Percentiles rank a stretch among this genome's conserved stretches.
Evolutionary conservation across 2,113 vertebrate species (phyloP).

Genomic region (Pholis gunnellus): DNA sequence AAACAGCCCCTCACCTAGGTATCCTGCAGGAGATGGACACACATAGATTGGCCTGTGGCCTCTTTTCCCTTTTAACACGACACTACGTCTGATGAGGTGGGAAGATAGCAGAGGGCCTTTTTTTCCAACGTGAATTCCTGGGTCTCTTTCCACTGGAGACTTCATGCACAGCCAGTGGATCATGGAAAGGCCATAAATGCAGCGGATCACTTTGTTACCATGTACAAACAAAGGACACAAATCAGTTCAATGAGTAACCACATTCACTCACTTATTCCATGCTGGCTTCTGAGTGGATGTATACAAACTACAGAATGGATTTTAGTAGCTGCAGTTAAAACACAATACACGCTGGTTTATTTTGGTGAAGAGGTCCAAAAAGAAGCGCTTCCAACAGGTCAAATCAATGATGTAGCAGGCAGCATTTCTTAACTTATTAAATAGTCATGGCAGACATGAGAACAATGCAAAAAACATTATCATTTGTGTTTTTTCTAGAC

Average conservation of each 20-base stretch:
- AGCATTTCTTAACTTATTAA: slow-evolving; percentile 2
- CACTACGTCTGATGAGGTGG: slow-evolving; percentile 74
- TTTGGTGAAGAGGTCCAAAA: slow-evolving; percentile 1
- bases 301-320: slow-evolving; percentile 44
- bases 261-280: slow-evolving; percentile 55
- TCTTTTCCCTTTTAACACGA: slow-evolving; percentile 60
- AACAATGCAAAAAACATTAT: neutral
- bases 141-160: slow-evolving; percentile 80
- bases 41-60: slow-evolving; percentile 16
- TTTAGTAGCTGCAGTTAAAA: slow-evolving; percentile 3
- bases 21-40: slow-evolving; percentile 11
- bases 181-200: slow-evolving; percentile 82
- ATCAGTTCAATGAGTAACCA: slow-evolving; percentile 79
- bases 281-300: slow-evolving; percentile 35
- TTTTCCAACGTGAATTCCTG: slow-evolving; percentile 75
- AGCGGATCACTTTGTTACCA: slow-evolving; percentile 67
- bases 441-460: slow-evolving; percentile 13
- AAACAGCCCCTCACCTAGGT: neutral
- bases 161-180: slow-evolving; percentile 56
- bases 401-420: neutral
- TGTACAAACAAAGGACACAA: slow-evolving; percentile 69
- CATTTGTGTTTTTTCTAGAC: slow-evolving; percentile 49
- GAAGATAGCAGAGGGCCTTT: slow-evolving; percentile 73
- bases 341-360: neutral
- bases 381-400: slow-evolving; percentile 21